These are phyloP conservation scores for Caradrina clavipalpis DNA, from an alignment of 2,888 invertebrate genomes.

Conservation along the genomic window DNA sequence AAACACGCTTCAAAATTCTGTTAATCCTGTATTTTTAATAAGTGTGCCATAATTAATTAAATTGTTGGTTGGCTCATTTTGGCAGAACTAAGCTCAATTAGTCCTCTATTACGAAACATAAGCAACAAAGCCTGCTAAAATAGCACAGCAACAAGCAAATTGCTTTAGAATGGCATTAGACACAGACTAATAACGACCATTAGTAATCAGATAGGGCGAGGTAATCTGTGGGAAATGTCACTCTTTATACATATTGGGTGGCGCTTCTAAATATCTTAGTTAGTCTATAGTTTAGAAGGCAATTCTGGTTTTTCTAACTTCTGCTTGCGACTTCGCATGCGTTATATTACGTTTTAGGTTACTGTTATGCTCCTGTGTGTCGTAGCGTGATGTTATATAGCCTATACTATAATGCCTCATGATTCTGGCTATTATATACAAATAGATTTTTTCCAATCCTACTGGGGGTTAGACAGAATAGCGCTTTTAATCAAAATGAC, in stretches of 20 bases:
- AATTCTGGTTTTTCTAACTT: background rate
- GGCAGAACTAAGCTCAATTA: background rate
- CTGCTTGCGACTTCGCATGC: no score
- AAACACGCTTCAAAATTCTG: no score
- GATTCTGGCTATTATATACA: no score
- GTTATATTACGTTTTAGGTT: no score
- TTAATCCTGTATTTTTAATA: no score
- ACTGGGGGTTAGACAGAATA: no score
- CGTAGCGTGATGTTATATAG: no score
- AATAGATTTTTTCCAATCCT: no score
- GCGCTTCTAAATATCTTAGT: constrained; percentile 41
- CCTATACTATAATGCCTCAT: no score
- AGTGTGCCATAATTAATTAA: no score
- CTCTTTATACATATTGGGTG: constrained; percentile 14
- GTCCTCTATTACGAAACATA: background rate
- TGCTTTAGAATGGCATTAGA: constrained; percentile 27
- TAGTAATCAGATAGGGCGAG: constrained; percentile 29
- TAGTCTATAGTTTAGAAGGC: constrained; percentile 5
- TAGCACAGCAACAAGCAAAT: constrained; percentile 33
- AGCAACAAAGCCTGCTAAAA: constrained; percentile 11
- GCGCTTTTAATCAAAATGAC: no score
- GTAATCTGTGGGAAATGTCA: constrained; percentile 60
- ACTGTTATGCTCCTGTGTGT: no score
- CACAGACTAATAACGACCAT: constrained; percentile 49
- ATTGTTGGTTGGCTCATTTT: background rate